These are phyloP conservation scores for Dendrolimus houi DNA, from an alignment of 2,888 invertebrate genomes.

Conservation along the genomic window DNA sequence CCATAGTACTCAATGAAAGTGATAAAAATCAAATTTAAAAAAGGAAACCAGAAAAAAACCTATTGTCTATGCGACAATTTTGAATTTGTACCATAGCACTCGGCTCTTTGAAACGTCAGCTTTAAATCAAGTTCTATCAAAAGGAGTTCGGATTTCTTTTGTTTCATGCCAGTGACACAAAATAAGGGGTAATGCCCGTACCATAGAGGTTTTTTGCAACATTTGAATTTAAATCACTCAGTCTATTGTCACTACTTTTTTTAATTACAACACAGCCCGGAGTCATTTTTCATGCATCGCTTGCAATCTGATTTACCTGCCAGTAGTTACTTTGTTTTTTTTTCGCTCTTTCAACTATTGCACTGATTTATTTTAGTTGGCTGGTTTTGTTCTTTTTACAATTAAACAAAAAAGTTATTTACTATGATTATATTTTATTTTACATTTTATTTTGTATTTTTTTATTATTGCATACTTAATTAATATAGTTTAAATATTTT, in stretches of 20 bases:
- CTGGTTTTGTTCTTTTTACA: neutral
- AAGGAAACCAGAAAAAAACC: slow-evolving; percentile 24
- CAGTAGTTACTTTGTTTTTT: slow-evolving; percentile 37
- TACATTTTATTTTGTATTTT: no score
- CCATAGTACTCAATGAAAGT: slow-evolving; percentile 7
- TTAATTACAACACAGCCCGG: slow-evolving; percentile 53
- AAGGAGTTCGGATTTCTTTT: slow-evolving; percentile 67
- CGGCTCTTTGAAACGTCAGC: slow-evolving; percentile 44
- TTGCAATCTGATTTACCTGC: slow-evolving; percentile 69
- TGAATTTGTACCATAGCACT: slow-evolving; percentile 45
- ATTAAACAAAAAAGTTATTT: no score
- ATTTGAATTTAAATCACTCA: slow-evolving; percentile 61
- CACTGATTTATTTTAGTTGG: neutral
- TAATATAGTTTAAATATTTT: no score
- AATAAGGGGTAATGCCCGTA: slow-evolving; percentile 21
- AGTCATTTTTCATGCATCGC: slow-evolving; percentile 76
- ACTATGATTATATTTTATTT: no score
- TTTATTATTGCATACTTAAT: no score
- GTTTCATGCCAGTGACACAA: slow-evolving; percentile 60
- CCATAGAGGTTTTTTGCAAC: slow-evolving; percentile 38
- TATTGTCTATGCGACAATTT: slow-evolving; percentile 26
- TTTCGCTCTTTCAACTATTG: slow-evolving; percentile 11
- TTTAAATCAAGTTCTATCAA: slow-evolving; percentile 64
- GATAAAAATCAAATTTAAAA: slow-evolving; percentile 42
- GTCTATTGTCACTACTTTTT: slow-evolving; percentile 62